These are phyloP conservation scores for Callyntrura guangdongensis DNA, from an alignment of 2,888 invertebrate genomes.

Conservation along the genomic window DNA sequence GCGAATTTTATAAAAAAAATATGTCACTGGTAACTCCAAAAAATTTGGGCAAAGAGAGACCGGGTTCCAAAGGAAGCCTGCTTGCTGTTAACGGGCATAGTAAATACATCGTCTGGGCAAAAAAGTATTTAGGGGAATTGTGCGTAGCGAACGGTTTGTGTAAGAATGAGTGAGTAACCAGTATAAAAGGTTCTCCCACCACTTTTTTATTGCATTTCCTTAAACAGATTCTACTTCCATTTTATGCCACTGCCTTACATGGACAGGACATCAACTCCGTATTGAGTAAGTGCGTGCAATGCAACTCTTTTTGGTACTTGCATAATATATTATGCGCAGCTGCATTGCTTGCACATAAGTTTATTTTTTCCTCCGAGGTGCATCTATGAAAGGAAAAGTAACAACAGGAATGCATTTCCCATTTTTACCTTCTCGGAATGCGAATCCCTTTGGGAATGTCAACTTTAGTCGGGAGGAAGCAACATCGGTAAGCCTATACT, in stretches of 20 bases:
- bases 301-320: conserved; percentile 56
- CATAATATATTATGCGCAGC: conserved; percentile 25
- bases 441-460: conserved; percentile 31
- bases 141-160: conserved; percentile 42
- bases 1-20: conserved; percentile 51
- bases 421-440: conserved; percentile 53
- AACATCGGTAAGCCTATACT: too few species aligned
- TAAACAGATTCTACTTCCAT: conserved; percentile 76
- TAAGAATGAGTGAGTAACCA: conserved; percentile 58
- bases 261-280: conserved; percentile 73
- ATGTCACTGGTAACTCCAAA: conserved; percentile 66
- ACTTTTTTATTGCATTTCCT: conserved; percentile 76
- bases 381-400: conserved; percentile 57
- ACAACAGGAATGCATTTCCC: conserved; percentile 22
- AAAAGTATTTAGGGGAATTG: conserved; percentile 4
- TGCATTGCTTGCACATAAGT: neutral
- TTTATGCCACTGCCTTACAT: conserved; percentile 65
- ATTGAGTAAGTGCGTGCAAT: conserved; percentile 60
- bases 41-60: conserved; percentile 17
- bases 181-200: conserved; percentile 64
- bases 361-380: conserved; percentile 24
- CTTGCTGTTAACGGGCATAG: neutral
- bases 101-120: neutral
- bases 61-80: neutral
- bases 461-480: neutral